These are phyloP conservation scores for Leuciscus idus DNA, from an alignment of 2,113 vertebrate genomes.

Conservation along the genomic window DNA sequence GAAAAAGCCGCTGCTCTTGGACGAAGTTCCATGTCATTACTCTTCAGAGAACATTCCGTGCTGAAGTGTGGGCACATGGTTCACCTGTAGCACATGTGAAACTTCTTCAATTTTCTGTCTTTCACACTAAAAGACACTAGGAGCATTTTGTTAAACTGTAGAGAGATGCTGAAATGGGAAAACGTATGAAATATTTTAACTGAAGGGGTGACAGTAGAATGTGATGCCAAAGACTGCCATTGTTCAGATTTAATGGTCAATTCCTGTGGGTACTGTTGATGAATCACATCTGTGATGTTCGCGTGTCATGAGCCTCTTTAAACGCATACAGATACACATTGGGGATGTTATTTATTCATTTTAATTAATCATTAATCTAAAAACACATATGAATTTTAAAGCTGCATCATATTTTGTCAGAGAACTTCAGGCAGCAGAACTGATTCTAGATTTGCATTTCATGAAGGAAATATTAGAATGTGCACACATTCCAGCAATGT, in stretches of 20 bases:
- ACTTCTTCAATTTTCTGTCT: neutral
- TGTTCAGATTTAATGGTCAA: neutral
- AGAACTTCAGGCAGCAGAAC: neutral
- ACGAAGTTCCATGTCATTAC: neutral
- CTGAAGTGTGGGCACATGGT: constrained; percentile 49
- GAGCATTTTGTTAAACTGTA: neutral
- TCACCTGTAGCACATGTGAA: constrained; percentile 58
- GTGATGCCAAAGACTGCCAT: neutral
- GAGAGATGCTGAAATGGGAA: neutral
- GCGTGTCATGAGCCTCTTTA: neutral
- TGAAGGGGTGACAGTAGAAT: neutral
- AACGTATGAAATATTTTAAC: neutral
- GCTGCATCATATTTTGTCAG: neutral
- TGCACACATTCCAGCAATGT: neutral
- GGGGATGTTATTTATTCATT: neutral
- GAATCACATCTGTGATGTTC: neutral
- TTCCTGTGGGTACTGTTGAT: neutral
- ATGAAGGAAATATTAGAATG: neutral
- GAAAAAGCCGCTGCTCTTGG: constrained; percentile 1
- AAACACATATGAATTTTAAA: neutral
- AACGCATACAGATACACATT: neutral
- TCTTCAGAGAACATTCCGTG: constrained; percentile 64
- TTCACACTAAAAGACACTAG: constrained; percentile 2
- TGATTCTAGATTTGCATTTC: constrained; percentile 16
- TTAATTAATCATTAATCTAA: neutral